Percentiles rank a stretch among this genome's conserved stretches.
Evolutionary conservation across 1,140 invertebrate species (phyloP).

Genomic region (Drosophila miranda): DNA sequence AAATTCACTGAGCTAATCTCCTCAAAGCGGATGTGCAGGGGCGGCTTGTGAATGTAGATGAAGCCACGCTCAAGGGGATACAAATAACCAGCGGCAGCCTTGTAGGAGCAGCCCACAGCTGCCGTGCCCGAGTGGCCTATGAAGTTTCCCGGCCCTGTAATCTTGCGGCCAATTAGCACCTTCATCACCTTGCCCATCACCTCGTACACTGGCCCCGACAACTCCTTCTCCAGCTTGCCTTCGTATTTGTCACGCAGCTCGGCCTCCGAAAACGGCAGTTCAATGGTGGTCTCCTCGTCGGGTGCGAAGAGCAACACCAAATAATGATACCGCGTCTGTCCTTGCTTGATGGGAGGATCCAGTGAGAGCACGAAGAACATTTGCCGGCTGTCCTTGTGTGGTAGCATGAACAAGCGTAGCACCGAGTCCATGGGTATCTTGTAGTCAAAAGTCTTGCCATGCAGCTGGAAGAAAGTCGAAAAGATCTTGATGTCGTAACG

Average conservation of each 20-base stretch:
- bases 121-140: constrained; percentile 94
- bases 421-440: constrained; percentile 99
- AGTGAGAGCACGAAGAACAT: constrained; percentile 99
- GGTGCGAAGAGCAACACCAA: constrained; percentile 96
- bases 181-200: constrained; percentile 98
- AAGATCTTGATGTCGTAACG: constrained; percentile 99
- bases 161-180: constrained; percentile 95
- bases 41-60: constrained; percentile 99
- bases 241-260: constrained; percentile 97
- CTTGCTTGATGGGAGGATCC: constrained; percentile 99
- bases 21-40: constrained; percentile 98
- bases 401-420: constrained; percentile 95
- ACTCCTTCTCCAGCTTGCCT: constrained; percentile 94
- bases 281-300: constrained; percentile 97
- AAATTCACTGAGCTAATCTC: constrained; percentile 98
- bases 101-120: constrained; percentile 97
- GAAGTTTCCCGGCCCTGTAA: constrained; percentile 97
- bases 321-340: constrained; percentile 98
- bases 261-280: constrained; percentile 95
- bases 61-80: constrained; percentile 99
- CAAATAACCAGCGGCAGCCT: constrained; percentile 97
- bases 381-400: constrained; percentile 98
- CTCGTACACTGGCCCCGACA: constrained; percentile 97
- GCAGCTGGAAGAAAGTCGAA: constrained; percentile 98
- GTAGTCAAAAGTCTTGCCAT: constrained; percentile 99